Evolutionary conservation across 2,888 invertebrate species (phyloP), one percentile per base, ranked within the genome.

Genomic region (Pycnomerus fuliginosus): DNA sequence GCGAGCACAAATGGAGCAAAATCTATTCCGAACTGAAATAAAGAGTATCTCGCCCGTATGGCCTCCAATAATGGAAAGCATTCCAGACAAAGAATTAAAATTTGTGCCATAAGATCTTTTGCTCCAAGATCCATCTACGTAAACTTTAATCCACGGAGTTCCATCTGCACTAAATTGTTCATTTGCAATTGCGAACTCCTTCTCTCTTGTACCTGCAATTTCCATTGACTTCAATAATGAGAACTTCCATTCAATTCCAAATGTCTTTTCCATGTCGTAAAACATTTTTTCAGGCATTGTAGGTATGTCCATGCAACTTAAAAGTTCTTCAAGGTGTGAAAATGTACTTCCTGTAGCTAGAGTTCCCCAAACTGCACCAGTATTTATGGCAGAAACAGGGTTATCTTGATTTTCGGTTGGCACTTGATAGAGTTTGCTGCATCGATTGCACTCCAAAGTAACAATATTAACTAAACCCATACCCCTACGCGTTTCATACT

Each of bases 101-200:
- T 55, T 58, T 2, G 47, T 44, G 1, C 51, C 40, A 33, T 57
- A 56, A 2, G 52, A 52, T n/a, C 52, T 12, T 42, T 53, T 57
- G 22, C 51, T 51, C 56, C 56, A 56, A 7, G 54, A 55, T 0
- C 58, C 58, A 47, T 58, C 55, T 5, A 55, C 36, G 40, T 53
- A 50, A 1, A 56, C 58, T 16, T 50, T 56, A 14, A 52, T 48
- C 53, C 45, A 54, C 15, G 53, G 50, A 5, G n/a, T n/a, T 14
- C 30, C 15, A 14, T 30, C 30, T 3, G 7, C 5, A 14, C 15
- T 13, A 4, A 30, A 7, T 3, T 30, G 30, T 5, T n/a, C 14
- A 4, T 7, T 14, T 15, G 10, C 13, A 5, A 30, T 30, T 5
- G 30, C 30, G 14, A 13, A 8, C 4, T 30, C 4, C n/a, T 14